Evolutionary conservation across 2,888 invertebrate species (phyloP), one percentile per base, ranked within the genome.

Genomic region (Stenurella melanura): DNA sequence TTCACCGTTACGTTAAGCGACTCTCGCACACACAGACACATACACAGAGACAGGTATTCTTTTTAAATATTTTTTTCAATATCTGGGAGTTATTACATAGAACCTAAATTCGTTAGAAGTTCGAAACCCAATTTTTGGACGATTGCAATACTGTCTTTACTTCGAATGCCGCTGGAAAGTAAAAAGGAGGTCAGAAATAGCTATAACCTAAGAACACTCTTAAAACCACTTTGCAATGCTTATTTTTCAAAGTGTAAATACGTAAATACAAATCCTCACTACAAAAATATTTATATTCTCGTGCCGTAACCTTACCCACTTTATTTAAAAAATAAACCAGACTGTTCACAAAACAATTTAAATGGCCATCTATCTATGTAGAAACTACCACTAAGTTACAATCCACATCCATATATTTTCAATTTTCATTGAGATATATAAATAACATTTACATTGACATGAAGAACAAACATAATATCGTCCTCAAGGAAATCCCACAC

Each of bases 241-340:
- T 50, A 50, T 50, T 50, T 50, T 50, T 50, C 15, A 50, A 50
- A n/a, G 42, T 42, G 50, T 50, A 50, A 50, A 50, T 12, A 15
- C 50, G n/a, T 50, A 50, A 50, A 50, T 50, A 50, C 50, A n/a
- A 50, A 17, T n/a, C n/a, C n/a, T 1, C 50, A n/a, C 50, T 50
- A 50, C n/a, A n/a, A 50, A 50, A 50, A 50, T 50, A 50, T 50
- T 50, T 50, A 50, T 50, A n/a, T n/a, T 50, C 50, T n/a, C 15
- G 15, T n/a, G 15, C 12, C 50, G 50, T 50, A 50, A 50, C 50
- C 50, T 12, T 50, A 50, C n/a, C n/a, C 50, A n/a, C n/a, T 50
- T 50, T 50, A 50, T n/a, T 50, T 50, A 50, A 50, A 50, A 50
- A 50, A 50, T 50, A 50, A 50, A 50, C 50, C n/a, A n/a, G 4